Conservation (phyloP, 2,797 vertebrate genomes). For the Mallotus villosus region DNA sequence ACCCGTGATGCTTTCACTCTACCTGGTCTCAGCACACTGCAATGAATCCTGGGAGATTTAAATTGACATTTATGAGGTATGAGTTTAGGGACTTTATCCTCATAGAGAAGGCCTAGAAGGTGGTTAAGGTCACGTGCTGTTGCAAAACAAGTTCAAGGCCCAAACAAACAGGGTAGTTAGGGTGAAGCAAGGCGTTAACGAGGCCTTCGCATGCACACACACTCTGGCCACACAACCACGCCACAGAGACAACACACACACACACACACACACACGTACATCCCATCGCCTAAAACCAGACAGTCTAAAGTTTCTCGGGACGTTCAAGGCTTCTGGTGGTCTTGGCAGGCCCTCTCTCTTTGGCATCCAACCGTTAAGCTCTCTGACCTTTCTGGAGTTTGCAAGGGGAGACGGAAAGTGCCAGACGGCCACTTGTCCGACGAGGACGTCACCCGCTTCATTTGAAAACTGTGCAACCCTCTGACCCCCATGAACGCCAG, state of each 20-base stretch:
- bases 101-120: no score
- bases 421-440: constrained; percentile 43
- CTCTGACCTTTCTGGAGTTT: constrained; percentile 48
- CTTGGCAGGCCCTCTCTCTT: constrained; percentile 9
- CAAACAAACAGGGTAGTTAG: constrained; percentile 26
- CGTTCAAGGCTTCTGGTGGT: not conserved
- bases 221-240: not conserved
- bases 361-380: constrained; percentile 34
- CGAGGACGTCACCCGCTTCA: constrained; percentile 39
- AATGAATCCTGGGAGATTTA: no score
- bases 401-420: constrained; percentile 25
- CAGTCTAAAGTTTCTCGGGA: constrained; percentile 44
- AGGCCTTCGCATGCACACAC: not conserved
- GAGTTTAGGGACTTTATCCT: no score
- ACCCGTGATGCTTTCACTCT: no score
- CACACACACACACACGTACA: constrained; percentile 1
- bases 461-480: constrained; percentile 32
- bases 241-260: not conserved
- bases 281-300: not conserved
- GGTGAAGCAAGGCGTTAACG: constrained; percentile 12
- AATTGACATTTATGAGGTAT: no score
- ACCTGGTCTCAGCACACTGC: no score
- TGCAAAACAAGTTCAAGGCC: constrained; percentile 32
- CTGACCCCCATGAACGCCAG: constrained; percentile 2
- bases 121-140: constrained; percentile 10